Evolutionary conservation across 35 echinoderm and acorn worm genomes (phyloP), one percentile per base, ranked within the genome.

Genomic region (Diadema setosum): DNA sequence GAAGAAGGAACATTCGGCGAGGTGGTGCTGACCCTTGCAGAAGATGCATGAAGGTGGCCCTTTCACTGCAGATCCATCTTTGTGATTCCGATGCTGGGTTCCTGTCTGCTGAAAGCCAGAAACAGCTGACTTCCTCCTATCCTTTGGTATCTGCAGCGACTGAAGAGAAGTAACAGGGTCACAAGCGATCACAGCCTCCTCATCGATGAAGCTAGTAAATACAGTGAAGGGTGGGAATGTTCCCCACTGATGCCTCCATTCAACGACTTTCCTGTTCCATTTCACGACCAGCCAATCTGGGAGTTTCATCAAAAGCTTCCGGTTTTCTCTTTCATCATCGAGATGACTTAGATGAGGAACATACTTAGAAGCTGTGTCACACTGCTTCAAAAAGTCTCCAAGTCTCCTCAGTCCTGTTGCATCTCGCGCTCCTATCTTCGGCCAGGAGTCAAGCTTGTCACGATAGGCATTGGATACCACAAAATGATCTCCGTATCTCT

Each of bases 141-240:
- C 70, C 26, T 14, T 40, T 34, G 8, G 37, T 4, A 34, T 32
- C 34, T 29, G 65, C 7, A 85, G 63, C n/a, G 58, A 27, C 46
- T 91, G 89, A 46, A 85, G 34, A 12, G 89, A 91, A 6, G 69
- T 92, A 16, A 92, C n/a, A 9, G 94, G 94, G 26, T 92, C 85
- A 46, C 90, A 84, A 0, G 90, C 94, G 3, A 92, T 86, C 0
- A 82, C 21, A 27, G 90, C 94, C 46, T 82, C 85, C 58, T 85
- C 75, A 9, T 33, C 42, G 18, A 96, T 75, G 42, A 89, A 96
- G 8, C 65, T 73, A 1, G 73, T 46, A 42, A 95, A 96, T 58
- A 39, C 29, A 0, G 81, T 24, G 31, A 89, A 96, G 3, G 82
- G 49, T 6, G 95, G 87, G 65, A 57, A 97, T 27, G 60, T 25